These are phyloP conservation scores for Amblyjoppa proteus DNA, from an alignment of 2,888 invertebrate genomes.

Conservation along the genomic window DNA sequence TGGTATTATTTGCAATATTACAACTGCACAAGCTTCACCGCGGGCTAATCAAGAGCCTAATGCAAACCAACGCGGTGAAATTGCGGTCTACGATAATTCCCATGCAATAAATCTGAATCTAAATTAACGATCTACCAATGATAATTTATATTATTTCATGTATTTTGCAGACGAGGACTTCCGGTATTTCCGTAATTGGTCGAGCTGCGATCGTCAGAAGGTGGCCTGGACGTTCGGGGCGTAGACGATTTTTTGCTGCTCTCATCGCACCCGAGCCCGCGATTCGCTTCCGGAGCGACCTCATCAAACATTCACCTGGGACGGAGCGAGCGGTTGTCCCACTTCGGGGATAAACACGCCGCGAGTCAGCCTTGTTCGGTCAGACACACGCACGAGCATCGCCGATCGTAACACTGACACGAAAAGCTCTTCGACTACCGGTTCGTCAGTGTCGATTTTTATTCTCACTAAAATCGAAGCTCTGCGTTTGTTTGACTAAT, in stretches of 20 bases:
- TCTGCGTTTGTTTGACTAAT: background rate
- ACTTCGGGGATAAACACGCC: conserved; percentile 37
- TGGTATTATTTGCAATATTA: too few relatives aligned
- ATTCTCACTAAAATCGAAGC: background rate
- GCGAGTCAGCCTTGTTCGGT: conserved; percentile 34
- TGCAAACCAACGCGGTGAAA: too few relatives aligned
- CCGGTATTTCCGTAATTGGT: background rate
- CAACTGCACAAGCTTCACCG: too few relatives aligned
- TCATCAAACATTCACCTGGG: conserved; percentile 61
- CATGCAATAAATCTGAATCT: background rate
- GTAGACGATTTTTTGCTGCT: background rate
- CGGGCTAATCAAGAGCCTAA: too few relatives aligned
- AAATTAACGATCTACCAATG: background rate
- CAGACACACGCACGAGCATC: conserved; percentile 17
- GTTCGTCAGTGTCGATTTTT: background rate
- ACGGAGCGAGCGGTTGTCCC: conserved; percentile 49
- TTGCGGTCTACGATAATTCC: too few relatives aligned
- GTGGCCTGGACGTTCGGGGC: background rate
- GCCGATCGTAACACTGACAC: conserved; percentile 50
- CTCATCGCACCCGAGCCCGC: conserved; percentile 3
- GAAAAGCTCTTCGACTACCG: conserved; percentile 19
- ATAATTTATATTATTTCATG: background rate
- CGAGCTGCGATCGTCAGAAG: conserved; percentile 4
- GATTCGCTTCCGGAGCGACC: conserved; percentile 47
- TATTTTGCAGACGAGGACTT: background rate